Base-by-base conservation (phyloP, 2,797 vertebrate genomes). In the Tadarida brasiliensis region DNA sequence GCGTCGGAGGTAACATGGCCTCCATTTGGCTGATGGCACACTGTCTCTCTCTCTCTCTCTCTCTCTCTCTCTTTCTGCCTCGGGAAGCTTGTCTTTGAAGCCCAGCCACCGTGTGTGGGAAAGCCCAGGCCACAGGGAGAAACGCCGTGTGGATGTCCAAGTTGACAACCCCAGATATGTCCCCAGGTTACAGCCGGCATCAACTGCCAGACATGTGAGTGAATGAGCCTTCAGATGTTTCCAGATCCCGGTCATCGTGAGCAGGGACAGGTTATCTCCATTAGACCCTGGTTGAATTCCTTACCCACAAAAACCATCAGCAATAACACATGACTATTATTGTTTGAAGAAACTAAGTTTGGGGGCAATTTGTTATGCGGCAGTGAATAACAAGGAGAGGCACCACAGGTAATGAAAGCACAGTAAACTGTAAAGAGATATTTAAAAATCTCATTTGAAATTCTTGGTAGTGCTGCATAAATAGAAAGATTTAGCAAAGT, bases 271-370 rank as follows among this genome's bases (percentile, higher is more conserved):
- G 19, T 20, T 47, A 82, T 44, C n/a, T 63, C 44, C 51, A 17
- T 16, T 44, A 35, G 11, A 51, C 47, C 14, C 16, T 70, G 26
- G n/a, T 4, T 89, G 74, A 86, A 83, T 77, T 33, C 73, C 26
- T n/a, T 4, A 63, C 49, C 39, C 49, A 92, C 2, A 82, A 39
- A 81, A 94, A 89, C 26, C 26, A 28, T 77, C 51, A 93, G 57
- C 82, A 94, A 84, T 56, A 70, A 82, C 76, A 85, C 2, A 73
- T 17, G 39, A 51, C 20, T 89, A 22, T 15, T 61, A 22, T 14
- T 59, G 61, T 86, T 47, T 85, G 51, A 86, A 90, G 68, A 63
- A 33, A 77, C 11, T 63, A 84, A 68, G 20, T 91, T 95, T 84
- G 39, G 35, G 73, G 49, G 35, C 56, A 76, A 88, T 81, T 76